phyloP scores from a whole-genome alignment of 2,797 vertebrate species.

The Chloroceryle amazona region DNA sequence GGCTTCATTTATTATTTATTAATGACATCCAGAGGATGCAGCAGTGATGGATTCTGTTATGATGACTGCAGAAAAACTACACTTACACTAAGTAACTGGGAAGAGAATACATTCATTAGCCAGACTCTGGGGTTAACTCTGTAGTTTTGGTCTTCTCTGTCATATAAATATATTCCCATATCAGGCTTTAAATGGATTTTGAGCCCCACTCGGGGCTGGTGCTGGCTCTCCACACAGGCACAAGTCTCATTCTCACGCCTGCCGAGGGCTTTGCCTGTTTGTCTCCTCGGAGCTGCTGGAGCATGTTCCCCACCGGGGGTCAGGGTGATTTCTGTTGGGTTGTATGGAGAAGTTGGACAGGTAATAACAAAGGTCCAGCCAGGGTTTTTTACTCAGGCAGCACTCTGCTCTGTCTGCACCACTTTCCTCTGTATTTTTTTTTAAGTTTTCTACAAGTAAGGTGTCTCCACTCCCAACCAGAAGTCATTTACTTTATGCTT shows the following conservation, averaged over 20 bases:
- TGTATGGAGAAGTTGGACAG: neutral
- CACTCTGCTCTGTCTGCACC: neutral
- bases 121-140: neutral
- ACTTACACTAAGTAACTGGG: neutral
- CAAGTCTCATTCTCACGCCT: neutral
- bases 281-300: neutral
- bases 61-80: neutral
- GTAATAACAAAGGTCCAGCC: neutral
- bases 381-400: neutral
- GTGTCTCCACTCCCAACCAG: neutral
- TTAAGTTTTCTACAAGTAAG: neutral
- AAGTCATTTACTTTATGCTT: neutral
- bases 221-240: neutral
- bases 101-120: neutral
- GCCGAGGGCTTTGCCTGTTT: neutral
- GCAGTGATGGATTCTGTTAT: neutral
- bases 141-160: neutral
- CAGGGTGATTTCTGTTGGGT: neutral
- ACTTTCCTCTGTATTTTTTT: neutral
- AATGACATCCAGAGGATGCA: neutral
- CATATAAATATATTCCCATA: neutral
- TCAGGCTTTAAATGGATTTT: neutral
- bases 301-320: neutral
- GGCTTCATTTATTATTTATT: slow-evolving; percentile 21
- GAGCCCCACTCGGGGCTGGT: neutral